Base-by-base conservation (phyloP, 2,888 invertebrate species). In the Ctenicera cuprea region DNA sequence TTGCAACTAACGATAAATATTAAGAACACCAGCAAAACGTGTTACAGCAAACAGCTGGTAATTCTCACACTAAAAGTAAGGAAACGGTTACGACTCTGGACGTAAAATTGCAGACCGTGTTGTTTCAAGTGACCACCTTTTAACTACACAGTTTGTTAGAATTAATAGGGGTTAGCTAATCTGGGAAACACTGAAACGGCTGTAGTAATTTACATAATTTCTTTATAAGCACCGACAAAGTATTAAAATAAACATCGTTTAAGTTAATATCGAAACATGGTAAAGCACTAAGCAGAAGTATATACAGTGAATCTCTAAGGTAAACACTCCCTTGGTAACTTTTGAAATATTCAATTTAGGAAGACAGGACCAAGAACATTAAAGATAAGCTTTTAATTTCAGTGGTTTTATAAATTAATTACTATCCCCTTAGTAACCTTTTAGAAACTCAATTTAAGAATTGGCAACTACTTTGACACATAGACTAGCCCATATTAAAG, bases 51-150 rank as follows among this genome's bases (percentile, higher is more conserved):
- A 22, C 69, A 69, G 48, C 26, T 69, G 69, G 59, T 69, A 62
- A 50, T 45, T 69, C 69, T 38, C 69, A 69, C 69, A 69, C 43
- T 69, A 69, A 69, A 69, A 69, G 45, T 69, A 69, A 62, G 69
- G 50, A 69, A 69, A 69, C 59, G 45, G 57, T 69, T 69, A 69
- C 61, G 69, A 61, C 38, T 48, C 16, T 48, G 69, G 52, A 62
- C 62, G 62, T 69, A 69, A 69, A 69, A 69, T 62, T 69, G 69
- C 50, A 61, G 50, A 37, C 52, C 26, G 48, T 30, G 59, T 50
- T 69, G 69, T 69, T 61, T 22, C 52, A 38, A 62, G 50, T 69
- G 69, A 69, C 69, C 69, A 69, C 69, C 69, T 69, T 61, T 68
- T 69, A 69, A 69, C 50, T 69, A 52, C 62, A 62, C 62, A 50